Evolutionary conservation across 2,888 invertebrate species (phyloP).

Genomic region (Carpatolechia fugitivella): DNA sequence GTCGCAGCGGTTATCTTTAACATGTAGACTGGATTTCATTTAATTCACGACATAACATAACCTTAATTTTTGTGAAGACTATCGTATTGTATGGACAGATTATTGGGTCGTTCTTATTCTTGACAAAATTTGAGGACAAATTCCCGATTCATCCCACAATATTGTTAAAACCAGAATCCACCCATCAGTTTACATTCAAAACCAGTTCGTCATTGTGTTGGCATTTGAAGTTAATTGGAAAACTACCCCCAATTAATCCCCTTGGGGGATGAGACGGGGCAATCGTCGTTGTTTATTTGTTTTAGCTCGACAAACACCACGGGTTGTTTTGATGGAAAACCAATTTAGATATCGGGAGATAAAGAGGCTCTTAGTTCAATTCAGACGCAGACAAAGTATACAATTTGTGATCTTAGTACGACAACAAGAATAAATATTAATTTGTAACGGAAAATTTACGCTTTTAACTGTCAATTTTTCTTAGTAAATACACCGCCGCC

Average conservation of each 20-base stretch:
- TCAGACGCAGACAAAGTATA: not conserved
- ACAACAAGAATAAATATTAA: no score
- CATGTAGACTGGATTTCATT: no score
- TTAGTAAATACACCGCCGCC: no score
- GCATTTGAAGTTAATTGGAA: constrained; percentile 44
- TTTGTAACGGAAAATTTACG: no score
- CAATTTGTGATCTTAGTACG: not conserved
- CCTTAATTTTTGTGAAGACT: no score
- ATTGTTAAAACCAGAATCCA: not conserved
- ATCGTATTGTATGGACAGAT: no score
- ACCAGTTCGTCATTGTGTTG: constrained; percentile 27
- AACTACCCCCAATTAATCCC: constrained; percentile 42
- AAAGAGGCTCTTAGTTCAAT: not conserved
- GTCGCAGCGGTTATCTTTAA: no score
- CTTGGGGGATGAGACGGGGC: constrained; percentile 9
- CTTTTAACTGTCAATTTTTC: no score
- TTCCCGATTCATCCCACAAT: no score
- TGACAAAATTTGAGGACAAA: no score
- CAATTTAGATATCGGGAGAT: constrained; percentile 25
- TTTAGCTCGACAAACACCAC: constrained; percentile 33
- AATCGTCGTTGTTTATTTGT: constrained; percentile 32
- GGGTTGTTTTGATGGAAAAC: constrained; percentile 29
- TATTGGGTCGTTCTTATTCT: no score
- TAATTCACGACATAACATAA: no score
- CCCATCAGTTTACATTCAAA: constrained; percentile 31